These are phyloP conservation scores for Polietes domitor DNA, from an alignment of 2,888 invertebrate species.

Conservation along the genomic window DNA sequence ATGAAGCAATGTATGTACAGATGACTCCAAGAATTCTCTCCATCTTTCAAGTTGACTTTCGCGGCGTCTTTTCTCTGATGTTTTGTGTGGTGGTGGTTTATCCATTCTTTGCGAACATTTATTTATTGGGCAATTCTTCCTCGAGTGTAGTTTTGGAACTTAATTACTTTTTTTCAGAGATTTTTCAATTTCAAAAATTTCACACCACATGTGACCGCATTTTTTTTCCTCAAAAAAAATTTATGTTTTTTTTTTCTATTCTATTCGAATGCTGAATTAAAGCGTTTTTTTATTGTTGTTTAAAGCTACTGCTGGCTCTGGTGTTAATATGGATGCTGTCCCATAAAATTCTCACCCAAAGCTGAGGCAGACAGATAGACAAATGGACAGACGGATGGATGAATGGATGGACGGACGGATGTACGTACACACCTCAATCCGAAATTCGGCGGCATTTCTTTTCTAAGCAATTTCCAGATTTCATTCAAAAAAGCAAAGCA, in stretches of 20 bases:
- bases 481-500: constrained; percentile 1
- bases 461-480: constrained; percentile 27
- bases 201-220: constrained; percentile 23
- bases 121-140: neutral
- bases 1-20: too few relatives aligned
- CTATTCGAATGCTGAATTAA: neutral
- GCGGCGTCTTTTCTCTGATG: too few relatives aligned
- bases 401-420: too few relatives aligned
- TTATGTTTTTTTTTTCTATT: neutral
- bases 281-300: neutral
- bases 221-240: neutral
- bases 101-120: too few relatives aligned
- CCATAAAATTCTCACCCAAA: constrained; percentile 20
- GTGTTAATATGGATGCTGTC: neutral
- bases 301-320: too few relatives aligned
- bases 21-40: too few relatives aligned
- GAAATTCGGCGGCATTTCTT: constrained; percentile 8
- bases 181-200: neutral
- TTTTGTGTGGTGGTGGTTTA: too few relatives aligned
- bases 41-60: too few relatives aligned
- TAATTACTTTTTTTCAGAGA: neutral
- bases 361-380: neutral
- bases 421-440: constrained; percentile 12
- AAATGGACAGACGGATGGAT: too few relatives aligned
- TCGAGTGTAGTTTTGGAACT: neutral